Evolutionary conservation across 92 coral and sea anemone species (phyloP), one percentile per base, ranked within the genome.

Genomic region (Micromussa lordhowensis): DNA sequence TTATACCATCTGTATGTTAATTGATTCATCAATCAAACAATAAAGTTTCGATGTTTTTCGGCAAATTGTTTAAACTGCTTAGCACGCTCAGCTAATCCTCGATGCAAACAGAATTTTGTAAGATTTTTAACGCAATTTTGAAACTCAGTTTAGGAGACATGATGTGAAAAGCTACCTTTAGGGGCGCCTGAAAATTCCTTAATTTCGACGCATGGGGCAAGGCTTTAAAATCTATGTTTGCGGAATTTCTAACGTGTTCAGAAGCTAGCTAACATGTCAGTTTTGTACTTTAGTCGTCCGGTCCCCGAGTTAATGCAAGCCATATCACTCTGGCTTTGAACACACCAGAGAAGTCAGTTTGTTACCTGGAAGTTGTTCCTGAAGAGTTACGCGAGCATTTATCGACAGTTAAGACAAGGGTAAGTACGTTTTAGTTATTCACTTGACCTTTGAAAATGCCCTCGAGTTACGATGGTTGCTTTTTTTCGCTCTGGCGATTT

Each of bases 191-290:
- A 44, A 24, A 22, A 36, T 76, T 76, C 54, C 71, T 66, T 66
- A 3, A 66, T 66, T 66, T 26, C 71, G 31, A 64, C 14, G 70
- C 70, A 66, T 16, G 48, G 34, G 81, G 74, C 88, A 74, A 32
- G 29, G 53, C 40, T 63, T n/a, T 63, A 32, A 1, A 24, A 2
- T 24, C 58, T 3, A 34, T 74, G 59, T 48, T 86, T 86, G 82
- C 71, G 32, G 71, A 77, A 78, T 77, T 86, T 31, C 17, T 40
- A 86, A 86, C 89, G 44, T 77, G 89, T 86, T 86, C 49, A 28
- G 40, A 21, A 19, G 3, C 24, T 10, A 3, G 76, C 49, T 61
- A 86, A 86, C 89, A 77, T 32, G 89, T 44, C 51, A 44, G 13
- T 64, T 86, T 75, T n/a, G 71, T 16, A 30, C 10, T 44, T n/a